Base-by-base conservation (phyloP, 2,888 invertebrate genomes). In the Tetrapedia diversipes region DNA sequence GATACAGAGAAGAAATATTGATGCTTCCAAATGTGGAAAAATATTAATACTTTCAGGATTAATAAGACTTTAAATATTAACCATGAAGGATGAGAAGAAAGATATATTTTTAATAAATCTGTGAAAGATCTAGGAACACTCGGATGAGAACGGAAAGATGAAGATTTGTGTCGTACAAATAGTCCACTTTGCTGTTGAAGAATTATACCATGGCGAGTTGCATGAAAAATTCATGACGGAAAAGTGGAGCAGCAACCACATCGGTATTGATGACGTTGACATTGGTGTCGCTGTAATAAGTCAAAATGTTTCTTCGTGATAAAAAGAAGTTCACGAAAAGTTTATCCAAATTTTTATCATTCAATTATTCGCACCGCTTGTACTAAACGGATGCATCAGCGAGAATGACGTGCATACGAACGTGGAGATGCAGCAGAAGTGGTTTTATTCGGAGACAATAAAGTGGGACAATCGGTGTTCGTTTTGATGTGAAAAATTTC, bases 221-320 rank as follows among this genome's bases (percentile, higher is more conserved):
- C 11, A 24, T 43, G 32, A 57, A 68, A 51, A 29, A 68, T 68
- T 60, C 68, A 68, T 14, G n/a, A 4, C 11, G 11, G 34, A n/a
- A 53, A 68, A 43, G 19, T 60, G 41, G 34, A 53, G n/a, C 67
- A 53, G 10, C 14, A 4, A 16, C 24, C 37, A 27, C 14, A 14
- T n/a, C 24, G 29, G 10, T 51, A 51, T 57, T 19, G 49, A 27
- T 39, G 37, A 56, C 6, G 7, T 16, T 49, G 10, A 41, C 39
- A 59, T 32, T 16, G 29, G 49, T 57, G 39, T 59, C 16, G 14
- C n/a, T 63, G 4, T 49, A 27, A 22, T 3, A 8, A 32, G 16
- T 34, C 27, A 43, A 68, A 60, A 34, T n/a, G n/a, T 34, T 32
- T 4, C 57, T 27, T 14, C 41, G 3, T 45, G 4, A 14, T 27